Base-by-base conservation (phyloP, 1,140 invertebrate species). In the Drosophila novamexicana region DNA sequence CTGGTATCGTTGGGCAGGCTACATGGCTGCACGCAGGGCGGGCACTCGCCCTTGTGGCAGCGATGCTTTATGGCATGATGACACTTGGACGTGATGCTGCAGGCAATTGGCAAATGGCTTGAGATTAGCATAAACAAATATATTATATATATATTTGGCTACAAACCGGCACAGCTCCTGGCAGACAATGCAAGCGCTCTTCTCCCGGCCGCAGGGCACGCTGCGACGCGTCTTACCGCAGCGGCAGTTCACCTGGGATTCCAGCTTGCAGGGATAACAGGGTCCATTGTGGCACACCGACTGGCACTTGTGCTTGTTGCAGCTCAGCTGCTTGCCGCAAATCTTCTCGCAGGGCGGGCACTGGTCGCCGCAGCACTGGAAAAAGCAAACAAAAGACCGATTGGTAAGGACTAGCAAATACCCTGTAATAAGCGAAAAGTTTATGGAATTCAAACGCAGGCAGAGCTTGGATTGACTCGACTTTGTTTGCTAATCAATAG, bases 11-110 rank as follows among this genome's bases (percentile, higher is more conserved):
- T 95, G 22, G 66, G 62, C 39, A 93, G 91, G 0, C 93, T 93
- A 92, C 98, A 98, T 12, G 95, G 93, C 82, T 96, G 95, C 40
- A 93, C 93, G 91, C 98, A 99, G 0, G 96, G 95, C 7, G 97
- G 97, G 93, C 98, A 99, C 9, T 95, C 94, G 0, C 96, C 97
- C 92, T 97, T 97, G 92, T 99, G 98, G 90, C 98, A 99, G 29
- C 94, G 94, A 92, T 99, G 98, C 9, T 94, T 94, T 64, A 96
- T 94, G 44, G 94, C 93, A 90, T 98, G 97, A 77, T 97, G 95
- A 91, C 98, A 98, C 49, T 96, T 95, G 32, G 97, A 93, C 3
- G 95, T 94, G 49, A 94, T 94, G 75, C 96, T 96, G 77, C 22
- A 7, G 1, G 52, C 6, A 32, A 18, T 1, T 18, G 8, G 1